These are phyloP conservation scores for Vulpes lagopus DNA, from an alignment of 2,113 vertebrate species.

Conservation along the genomic window DNA sequence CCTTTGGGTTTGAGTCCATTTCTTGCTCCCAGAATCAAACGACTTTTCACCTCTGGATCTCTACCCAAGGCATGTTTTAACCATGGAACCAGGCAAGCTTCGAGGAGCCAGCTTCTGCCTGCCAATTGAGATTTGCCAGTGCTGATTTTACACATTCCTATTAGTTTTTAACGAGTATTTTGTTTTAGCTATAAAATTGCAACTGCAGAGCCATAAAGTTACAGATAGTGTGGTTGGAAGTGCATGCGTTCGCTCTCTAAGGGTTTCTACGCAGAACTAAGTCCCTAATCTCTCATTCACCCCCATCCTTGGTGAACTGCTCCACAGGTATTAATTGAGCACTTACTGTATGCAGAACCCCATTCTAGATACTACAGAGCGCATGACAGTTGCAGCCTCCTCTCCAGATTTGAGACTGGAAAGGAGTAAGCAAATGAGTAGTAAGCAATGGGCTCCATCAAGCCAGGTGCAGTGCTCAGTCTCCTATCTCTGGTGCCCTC, in stretches of 20 bases:
- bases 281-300: not conserved
- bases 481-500: not conserved
- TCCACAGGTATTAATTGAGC: not conserved
- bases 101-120: conserved; percentile 65
- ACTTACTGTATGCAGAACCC: conserved; percentile 2
- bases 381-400: not conserved
- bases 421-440: not conserved
- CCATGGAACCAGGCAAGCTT: conserved; percentile 50
- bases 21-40: conserved; percentile 46
- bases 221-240: conserved; percentile 15
- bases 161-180: conserved; percentile 84
- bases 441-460: not conserved
- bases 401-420: not conserved
- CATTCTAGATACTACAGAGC: not conserved
- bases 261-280: not conserved
- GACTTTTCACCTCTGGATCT: conserved; percentile 56
- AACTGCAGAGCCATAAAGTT: conserved; percentile 66
- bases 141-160: conserved; percentile 80
- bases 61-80: conserved; percentile 13
- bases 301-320: not conserved
- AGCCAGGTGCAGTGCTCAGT: too few relatives aligned
- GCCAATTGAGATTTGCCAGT: conserved; percentile 67
- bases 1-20: not conserved
- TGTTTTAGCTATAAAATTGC: conserved; percentile 83
- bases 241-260: conserved; percentile 1